These are phyloP conservation scores for Germaria angustata DNA, from an alignment of 2,888 invertebrate genomes.

Conservation along the genomic window DNA sequence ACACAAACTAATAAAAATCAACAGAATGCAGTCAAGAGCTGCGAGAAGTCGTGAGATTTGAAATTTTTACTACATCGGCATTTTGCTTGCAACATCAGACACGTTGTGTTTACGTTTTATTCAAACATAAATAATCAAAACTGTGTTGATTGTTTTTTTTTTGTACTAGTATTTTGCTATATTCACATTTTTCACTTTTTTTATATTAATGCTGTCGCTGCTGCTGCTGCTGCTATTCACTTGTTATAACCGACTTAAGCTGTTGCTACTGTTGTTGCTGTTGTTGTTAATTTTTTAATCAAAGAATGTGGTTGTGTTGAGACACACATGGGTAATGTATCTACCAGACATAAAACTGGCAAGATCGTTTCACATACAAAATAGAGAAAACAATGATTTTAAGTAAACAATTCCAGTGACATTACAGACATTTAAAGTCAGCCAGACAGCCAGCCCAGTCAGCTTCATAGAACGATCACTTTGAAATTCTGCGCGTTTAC, in stretches of 20 bases:
- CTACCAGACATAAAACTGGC: conserved; percentile 27
- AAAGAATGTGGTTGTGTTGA: conserved; percentile 56
- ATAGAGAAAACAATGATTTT: conserved; percentile 22
- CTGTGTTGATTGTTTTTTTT: conserved; percentile 34
- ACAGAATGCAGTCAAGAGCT: background rate
- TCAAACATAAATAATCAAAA: conserved; percentile 67
- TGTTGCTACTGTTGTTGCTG: background rate
- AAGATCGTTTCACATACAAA: conserved; percentile 30
- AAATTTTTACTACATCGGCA: conserved; percentile 45
- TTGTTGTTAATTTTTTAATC: conserved; percentile 1
- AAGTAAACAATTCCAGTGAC: conserved; percentile 50
- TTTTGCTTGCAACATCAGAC: conserved; percentile 59
- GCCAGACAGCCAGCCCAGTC: too few species aligned
- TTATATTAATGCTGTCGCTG: conserved; percentile 17
- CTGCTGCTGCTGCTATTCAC: conserved; percentile 53
- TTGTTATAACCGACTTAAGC: conserved; percentile 54
- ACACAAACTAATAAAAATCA: conserved; percentile 10
- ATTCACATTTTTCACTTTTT: conserved; percentile 31
- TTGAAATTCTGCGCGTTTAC: conserved; percentile 9
- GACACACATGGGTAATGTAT: conserved; percentile 49
- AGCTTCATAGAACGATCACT: conserved; percentile 11
- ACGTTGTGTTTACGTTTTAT: conserved; percentile 71
- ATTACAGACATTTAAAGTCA: conserved; percentile 47
- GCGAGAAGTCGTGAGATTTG: background rate
- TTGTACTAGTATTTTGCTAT: conserved; percentile 51